Evolutionary conservation across 2,113 vertebrate species (phyloP).

Genomic region (Entomyzon cyanotis): DNA sequence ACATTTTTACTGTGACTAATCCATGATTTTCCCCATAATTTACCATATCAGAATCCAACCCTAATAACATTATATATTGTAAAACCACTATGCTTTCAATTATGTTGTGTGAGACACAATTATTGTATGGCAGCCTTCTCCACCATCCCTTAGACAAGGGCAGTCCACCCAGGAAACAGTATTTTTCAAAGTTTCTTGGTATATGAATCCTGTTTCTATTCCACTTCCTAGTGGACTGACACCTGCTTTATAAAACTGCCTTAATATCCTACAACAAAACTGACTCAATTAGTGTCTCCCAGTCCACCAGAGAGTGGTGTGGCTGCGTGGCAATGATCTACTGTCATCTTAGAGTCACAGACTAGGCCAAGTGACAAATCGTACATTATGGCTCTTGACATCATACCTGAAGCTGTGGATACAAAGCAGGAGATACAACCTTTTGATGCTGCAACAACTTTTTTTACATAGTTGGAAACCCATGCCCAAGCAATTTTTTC

Average conservation of each 20-base stretch:
- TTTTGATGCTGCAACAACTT: not conserved
- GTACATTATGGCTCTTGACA: not conserved
- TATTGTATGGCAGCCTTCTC: not conserved
- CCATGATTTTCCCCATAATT: not conserved
- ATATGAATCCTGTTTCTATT: not conserved
- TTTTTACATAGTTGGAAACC: not conserved
- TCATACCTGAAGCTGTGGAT: not conserved
- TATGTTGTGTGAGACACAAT: not conserved
- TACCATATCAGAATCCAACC: not conserved
- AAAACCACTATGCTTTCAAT: not conserved
- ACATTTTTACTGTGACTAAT: slow-evolving; percentile 14
- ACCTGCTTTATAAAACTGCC: not conserved
- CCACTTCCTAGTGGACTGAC: not conserved
- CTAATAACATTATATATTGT: not conserved
- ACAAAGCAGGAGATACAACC: not conserved
- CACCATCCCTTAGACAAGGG: not conserved
- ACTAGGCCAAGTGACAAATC: slow-evolving; percentile 17
- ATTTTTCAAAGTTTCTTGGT: not conserved
- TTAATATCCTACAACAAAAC: not conserved
- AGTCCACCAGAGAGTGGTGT: not conserved
- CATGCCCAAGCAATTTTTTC: not conserved
- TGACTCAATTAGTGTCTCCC: not conserved
- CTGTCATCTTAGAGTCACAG: not conserved
- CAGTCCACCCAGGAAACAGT: not conserved
- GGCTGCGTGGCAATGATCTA: not conserved